Base-by-base conservation (phyloP, 2,797 vertebrate species). In the Enteromius anoplus region DNA sequence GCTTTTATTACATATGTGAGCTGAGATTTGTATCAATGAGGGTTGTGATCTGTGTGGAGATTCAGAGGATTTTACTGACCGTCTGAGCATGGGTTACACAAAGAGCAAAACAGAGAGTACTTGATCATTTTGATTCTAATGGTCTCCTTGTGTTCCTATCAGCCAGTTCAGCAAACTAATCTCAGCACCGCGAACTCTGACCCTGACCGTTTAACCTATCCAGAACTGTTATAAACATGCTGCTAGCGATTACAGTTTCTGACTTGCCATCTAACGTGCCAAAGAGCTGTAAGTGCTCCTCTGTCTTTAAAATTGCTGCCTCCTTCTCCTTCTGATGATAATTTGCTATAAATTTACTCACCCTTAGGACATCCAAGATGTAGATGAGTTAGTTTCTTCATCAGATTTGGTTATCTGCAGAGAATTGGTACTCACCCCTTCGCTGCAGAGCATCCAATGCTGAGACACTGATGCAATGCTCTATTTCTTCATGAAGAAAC, bases 31-130 rank as follows among this genome's bases (percentile, higher is more conserved):
- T 17, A 23, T 37, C 14, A 23, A 15, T 5, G 21, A 40, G 10
- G 1, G 55, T 60, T n/a, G 51, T 40, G 49, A 58, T 32, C 65
- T 47, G 40, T 60, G 78, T 71, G 68, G 78, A 80, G 51, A 47
- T 32, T 80, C 53, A 11, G 32, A 51, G 19, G 45, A 9, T 49
- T 66, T 66, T 0, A 66, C 62, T 37, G 64, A 66, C 47, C 8
- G 21, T 45, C 51, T 73, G 71, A 32, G 12, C 2, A 0, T 1
- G 8, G 23, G 49, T 32, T 23, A 11, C 29, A 17, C 45, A 71
- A 7, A 70, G 40, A n/a, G 5, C 23, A 23, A 49, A 17, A 42
- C 3, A 42, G 34, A 40, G 21, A 69, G 10, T 0, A 23, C 21
- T 42, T n/a, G 23, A 9, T 32, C 47, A 53, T 73, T 49, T 34